These are phyloP conservation scores for Linnaemya vulpina DNA, from an alignment of 2,888 invertebrate genomes.

Conservation along the genomic window DNA sequence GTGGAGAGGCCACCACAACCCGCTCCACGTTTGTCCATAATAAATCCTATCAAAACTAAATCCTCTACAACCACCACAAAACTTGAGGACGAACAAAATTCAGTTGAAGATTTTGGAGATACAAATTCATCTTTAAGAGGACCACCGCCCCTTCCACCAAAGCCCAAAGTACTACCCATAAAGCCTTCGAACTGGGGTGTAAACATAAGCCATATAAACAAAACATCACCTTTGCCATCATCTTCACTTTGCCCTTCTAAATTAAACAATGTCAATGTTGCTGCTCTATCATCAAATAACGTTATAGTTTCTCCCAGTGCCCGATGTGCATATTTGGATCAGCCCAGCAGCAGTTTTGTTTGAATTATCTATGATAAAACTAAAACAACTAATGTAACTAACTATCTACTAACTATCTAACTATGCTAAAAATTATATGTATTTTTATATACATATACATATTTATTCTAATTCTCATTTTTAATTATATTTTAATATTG, in stretches of 20 bases:
- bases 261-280: slow-evolving; percentile 74
- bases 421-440: not conserved
- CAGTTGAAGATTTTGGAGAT: slow-evolving; percentile 30
- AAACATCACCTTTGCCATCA: slow-evolving; percentile 50
- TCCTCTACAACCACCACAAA: slow-evolving; percentile 58
- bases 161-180: slow-evolving; percentile 88
- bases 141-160: slow-evolving; percentile 90
- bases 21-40: slow-evolving; percentile 72
- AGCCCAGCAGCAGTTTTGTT: slow-evolving; percentile 87
- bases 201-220: slow-evolving; percentile 51
- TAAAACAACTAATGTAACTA: not conserved
- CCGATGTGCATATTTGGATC: slow-evolving; percentile 85
- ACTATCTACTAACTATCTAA: not conserved
- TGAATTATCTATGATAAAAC: slow-evolving; percentile 77
- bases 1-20: slow-evolving; percentile 66
- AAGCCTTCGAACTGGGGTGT: slow-evolving; percentile 86
- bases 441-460: not conserved
- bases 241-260: slow-evolving; percentile 55
- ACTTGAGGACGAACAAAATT: slow-evolving; percentile 74
- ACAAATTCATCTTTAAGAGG: slow-evolving; percentile 76
- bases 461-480: slow-evolving; percentile 56
- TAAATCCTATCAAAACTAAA: slow-evolving; percentile 63
- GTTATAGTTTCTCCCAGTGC: slow-evolving; percentile 72
- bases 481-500: slow-evolving; percentile 8
- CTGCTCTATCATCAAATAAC: slow-evolving; percentile 64